phyloP scores from a whole-genome alignment of 2,888 invertebrate genomes.

The Asteroscopus sphinx region DNA sequence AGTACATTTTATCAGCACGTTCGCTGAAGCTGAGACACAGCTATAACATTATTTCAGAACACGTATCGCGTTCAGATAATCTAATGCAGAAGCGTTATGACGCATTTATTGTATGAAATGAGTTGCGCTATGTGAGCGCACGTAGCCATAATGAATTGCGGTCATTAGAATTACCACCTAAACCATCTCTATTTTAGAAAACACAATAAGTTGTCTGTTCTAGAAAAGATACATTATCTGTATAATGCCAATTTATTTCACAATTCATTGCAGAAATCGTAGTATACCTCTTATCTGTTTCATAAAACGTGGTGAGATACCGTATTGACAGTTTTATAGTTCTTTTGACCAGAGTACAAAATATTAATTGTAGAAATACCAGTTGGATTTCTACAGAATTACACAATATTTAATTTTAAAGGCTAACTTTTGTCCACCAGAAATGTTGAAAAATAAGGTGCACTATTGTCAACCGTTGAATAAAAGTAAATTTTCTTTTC shows the following conservation, averaged over 20 bases:
- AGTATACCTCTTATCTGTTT: conserved; percentile 31
- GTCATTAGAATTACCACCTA: conserved; percentile 29
- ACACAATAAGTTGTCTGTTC: conserved; percentile 5
- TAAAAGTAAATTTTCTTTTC: conserved; percentile 87
- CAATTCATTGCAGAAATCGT: conserved; percentile 25
- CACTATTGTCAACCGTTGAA: conserved; percentile 74
- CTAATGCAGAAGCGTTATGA: conserved; percentile 84
- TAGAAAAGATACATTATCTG: conserved; percentile 30
- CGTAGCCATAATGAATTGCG: conserved; percentile 63
- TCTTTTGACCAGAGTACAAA: conserved; percentile 27
- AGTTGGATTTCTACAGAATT: conserved; percentile 5
- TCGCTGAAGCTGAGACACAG: conserved; percentile 64
- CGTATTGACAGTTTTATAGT: conserved; percentile 41
- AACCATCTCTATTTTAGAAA: conserved; percentile 7
- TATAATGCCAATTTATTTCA: conserved; percentile 23
- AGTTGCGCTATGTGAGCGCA: conserved; percentile 69
- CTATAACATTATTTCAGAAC: conserved; percentile 86
- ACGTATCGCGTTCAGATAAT: conserved; percentile 85
- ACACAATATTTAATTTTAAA: conserved; percentile 16
- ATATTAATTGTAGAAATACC: conserved; percentile 12
- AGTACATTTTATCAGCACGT: conserved; percentile 74
- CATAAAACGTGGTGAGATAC: conserved; percentile 45
- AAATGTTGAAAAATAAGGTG: conserved; percentile 77
- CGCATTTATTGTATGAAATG: conserved; percentile 84
- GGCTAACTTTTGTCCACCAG: conserved; percentile 50